Evolutionary conservation across 2,113 vertebrate genomes (phyloP).

Genomic region (Leptocoma aspasia): DNA sequence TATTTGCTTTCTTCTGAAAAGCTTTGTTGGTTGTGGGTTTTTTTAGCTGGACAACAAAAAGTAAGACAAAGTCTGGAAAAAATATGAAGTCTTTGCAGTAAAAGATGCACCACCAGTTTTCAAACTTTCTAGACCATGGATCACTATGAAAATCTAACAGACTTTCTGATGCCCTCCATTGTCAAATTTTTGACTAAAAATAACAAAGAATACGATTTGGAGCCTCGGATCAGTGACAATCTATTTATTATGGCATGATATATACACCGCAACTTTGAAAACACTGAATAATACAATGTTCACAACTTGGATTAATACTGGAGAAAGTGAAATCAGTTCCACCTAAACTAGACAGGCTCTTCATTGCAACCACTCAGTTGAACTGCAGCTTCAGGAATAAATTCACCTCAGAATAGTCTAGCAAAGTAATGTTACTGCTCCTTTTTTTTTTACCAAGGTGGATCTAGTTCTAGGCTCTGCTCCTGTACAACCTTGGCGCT

Average conservation of each 20-base stretch:
- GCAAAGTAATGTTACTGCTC: background rate
- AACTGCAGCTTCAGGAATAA: background rate
- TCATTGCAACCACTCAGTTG: background rate
- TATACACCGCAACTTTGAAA: background rate
- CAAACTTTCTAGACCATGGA: background rate
- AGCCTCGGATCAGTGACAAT: background rate
- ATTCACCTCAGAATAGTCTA: background rate
- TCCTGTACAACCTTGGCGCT: rapidly evolving
- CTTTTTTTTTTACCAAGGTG: background rate
- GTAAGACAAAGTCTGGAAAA: background rate
- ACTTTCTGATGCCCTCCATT: background rate
- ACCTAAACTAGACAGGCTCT: background rate
- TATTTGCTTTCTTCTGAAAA: background rate
- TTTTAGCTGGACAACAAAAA: background rate
- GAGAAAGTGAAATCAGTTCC: background rate
- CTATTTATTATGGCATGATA: background rate
- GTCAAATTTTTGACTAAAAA: background rate
- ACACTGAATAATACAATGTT: background rate
- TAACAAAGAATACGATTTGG: background rate
- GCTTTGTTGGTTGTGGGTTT: background rate
- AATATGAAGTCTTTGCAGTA: background rate
- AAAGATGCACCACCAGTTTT: background rate
- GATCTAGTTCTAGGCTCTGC: background rate
- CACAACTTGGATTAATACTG: rapidly evolving
- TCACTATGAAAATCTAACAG: background rate